Evolutionary conservation across 1,140 invertebrate species (phyloP).

Genomic region (Dreissena polymorpha): DNA sequence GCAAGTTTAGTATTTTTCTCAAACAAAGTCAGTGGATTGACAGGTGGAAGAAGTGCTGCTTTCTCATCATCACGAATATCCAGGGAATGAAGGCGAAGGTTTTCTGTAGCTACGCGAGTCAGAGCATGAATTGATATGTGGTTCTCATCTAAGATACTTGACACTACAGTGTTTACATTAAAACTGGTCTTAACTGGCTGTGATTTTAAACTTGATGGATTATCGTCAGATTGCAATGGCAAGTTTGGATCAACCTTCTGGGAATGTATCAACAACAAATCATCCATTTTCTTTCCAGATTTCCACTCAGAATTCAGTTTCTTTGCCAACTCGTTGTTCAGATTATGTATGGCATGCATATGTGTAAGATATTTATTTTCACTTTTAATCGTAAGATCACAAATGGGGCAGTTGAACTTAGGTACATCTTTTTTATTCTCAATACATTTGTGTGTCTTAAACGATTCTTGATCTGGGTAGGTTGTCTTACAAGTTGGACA

Average conservation of each 20-base stretch:
- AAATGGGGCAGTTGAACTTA: constrained; percentile 22
- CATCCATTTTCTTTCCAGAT: background rate
- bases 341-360: constrained; percentile 35
- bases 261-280: background rate
- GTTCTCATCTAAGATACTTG: constrained; percentile 17
- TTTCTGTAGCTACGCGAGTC: constrained; percentile 48
- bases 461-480: background rate
- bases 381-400: constrained; percentile 27
- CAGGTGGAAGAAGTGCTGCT: constrained; percentile 7
- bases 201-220: background rate
- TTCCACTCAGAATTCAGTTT: background rate
- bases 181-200: background rate
- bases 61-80: constrained; percentile 27
- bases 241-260: constrained; percentile 12
- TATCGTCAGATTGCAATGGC: constrained; percentile 7
- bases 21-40: constrained; percentile 43
- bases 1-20: constrained; percentile 26
- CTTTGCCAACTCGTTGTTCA: constrained; percentile 22
- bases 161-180: constrained; percentile 5
- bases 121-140: constrained; percentile 15
- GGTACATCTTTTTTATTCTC: background rate
- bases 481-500: constrained; percentile 34
- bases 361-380: constrained; percentile 38
- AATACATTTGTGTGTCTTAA: background rate
- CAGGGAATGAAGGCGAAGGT: constrained; percentile 41